Conservation (phyloP, 2,888 invertebrate species). For the Drosophila multiciliata region DNA sequence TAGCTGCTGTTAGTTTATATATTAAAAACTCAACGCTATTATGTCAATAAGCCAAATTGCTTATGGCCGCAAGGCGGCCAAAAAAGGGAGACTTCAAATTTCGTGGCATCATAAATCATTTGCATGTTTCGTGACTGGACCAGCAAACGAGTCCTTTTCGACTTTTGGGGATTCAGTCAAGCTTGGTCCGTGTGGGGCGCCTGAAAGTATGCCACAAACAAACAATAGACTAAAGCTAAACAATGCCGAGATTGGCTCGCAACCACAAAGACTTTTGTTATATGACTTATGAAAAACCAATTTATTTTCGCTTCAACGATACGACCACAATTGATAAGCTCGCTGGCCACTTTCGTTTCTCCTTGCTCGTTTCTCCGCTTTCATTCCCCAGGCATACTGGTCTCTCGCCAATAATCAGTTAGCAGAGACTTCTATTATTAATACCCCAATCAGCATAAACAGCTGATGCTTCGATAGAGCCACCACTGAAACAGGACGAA, state of each 20-base stretch:
- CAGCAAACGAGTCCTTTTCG: conserved; percentile 28
- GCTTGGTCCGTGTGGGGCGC: conserved; percentile 5
- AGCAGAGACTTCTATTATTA: conserved; percentile 53
- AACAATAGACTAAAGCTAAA: conserved; percentile 39
- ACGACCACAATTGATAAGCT: conserved; percentile 62
- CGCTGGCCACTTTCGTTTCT: background rate
- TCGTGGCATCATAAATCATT: conserved; percentile 69
- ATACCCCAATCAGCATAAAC: conserved; percentile 69
- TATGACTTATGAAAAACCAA: conserved; percentile 46
- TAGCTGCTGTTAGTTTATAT: conserved; percentile 46
- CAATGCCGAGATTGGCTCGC: conserved; percentile 46
- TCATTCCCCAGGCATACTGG: conserved; percentile 16
- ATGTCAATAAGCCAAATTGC: conserved; percentile 76
- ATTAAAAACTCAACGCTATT: conserved; percentile 60
- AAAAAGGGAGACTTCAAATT: conserved; percentile 21
- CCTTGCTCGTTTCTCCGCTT: background rate
- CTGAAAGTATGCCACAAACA: conserved; percentile 23
- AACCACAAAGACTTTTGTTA: conserved; percentile 21
- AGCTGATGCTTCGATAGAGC: conserved; percentile 63
- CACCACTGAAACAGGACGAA: background rate
- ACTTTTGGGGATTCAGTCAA: conserved; percentile 27
- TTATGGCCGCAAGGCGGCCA: conserved; percentile 38
- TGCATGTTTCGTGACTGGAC: conserved; percentile 46
- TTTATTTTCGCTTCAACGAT: conserved; percentile 53
- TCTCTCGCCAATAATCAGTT: conserved; percentile 59